Conservation (phyloP, 1,140 invertebrate species). For the Drosophila sproati region DNA sequence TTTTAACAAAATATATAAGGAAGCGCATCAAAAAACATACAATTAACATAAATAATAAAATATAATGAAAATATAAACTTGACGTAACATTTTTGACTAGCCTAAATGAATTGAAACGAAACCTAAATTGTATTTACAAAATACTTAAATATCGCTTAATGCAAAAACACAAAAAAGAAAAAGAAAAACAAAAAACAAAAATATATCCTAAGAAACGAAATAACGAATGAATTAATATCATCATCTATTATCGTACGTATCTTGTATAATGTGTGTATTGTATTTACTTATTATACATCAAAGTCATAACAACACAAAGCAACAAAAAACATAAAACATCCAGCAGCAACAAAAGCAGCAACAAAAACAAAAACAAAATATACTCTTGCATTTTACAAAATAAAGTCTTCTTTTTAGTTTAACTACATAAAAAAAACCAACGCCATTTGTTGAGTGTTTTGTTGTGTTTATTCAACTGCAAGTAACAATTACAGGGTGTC, state of each 20-base stretch:
- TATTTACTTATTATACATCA: constrained; percentile 77
- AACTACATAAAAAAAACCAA: constrained; percentile 66
- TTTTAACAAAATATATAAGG: constrained; percentile 61
- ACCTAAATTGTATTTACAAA: constrained; percentile 78
- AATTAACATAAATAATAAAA: constrained; percentile 7
- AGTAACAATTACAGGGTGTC: constrained; percentile 62
- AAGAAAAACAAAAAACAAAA: constrained; percentile 32
- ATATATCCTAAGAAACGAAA: constrained; percentile 64
- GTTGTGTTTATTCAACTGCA: constrained; percentile 72
- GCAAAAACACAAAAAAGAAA: constrained; percentile 42
- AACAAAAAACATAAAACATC: constrained; percentile 36
- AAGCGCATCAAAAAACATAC: constrained; percentile 41
- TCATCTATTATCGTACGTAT: constrained; percentile 65
- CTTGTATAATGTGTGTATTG: constrained; percentile 72
- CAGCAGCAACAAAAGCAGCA: constrained; percentile 42
- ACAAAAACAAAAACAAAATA: constrained; percentile 57
- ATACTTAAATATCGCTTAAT: constrained; percentile 76
- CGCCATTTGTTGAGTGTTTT: constrained; percentile 42
- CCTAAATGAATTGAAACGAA: constrained; percentile 74
- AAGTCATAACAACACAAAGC: constrained; percentile 61
- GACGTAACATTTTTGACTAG: constrained; percentile 72
- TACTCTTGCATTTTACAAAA: constrained; percentile 84
- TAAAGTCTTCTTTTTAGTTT: constrained; percentile 84
- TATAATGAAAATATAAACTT: constrained; percentile 41
- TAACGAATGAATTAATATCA: constrained; percentile 55